Percentiles rank a stretch among this genome's conserved stretches.
Conservation (phyloP, 2,797 vertebrate species). For the Intellagama lesueurii region DNA sequence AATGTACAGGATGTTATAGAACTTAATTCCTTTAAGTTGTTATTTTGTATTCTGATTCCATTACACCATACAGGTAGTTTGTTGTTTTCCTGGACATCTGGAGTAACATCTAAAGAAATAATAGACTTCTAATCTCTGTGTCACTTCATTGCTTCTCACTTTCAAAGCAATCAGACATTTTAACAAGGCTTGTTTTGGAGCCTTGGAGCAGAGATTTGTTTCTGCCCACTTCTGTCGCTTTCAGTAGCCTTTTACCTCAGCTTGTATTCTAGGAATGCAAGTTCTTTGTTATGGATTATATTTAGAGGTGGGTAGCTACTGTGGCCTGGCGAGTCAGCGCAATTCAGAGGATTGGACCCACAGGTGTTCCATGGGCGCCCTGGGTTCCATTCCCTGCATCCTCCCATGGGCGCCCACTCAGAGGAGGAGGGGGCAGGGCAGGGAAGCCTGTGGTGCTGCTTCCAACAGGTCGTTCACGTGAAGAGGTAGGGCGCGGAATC, state of each 20-base stretch:
- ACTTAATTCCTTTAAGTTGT: neutral
- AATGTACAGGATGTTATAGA: neutral
- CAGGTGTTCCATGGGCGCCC: too few relatives aligned
- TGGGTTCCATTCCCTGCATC: too few relatives aligned
- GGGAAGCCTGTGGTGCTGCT: too few relatives aligned
- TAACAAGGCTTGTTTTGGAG: neutral
- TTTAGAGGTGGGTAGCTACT: too few relatives aligned
- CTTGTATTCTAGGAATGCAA: neutral
- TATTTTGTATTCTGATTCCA: neutral
- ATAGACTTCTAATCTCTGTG: neutral
- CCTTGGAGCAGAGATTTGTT: neutral
- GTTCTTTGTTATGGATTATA: neutral
- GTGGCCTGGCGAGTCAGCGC: too few relatives aligned
- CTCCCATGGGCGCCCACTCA: too few relatives aligned
- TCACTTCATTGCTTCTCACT: neutral
- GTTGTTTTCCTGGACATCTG: neutral
- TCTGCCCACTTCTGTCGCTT: neutral
- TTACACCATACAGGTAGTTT: neutral
- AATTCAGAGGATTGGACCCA: too few relatives aligned
- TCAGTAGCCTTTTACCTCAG: neutral
- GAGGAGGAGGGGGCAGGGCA: too few relatives aligned
- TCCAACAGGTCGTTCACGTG: too few relatives aligned
- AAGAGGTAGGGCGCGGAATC: too few relatives aligned
- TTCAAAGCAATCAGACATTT: neutral
- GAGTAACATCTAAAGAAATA: neutral